Evolutionary conservation across 1,140 invertebrate species (phyloP), one percentile per base, ranked within the genome.

Genomic region (Trichonephila clavata): DNA sequence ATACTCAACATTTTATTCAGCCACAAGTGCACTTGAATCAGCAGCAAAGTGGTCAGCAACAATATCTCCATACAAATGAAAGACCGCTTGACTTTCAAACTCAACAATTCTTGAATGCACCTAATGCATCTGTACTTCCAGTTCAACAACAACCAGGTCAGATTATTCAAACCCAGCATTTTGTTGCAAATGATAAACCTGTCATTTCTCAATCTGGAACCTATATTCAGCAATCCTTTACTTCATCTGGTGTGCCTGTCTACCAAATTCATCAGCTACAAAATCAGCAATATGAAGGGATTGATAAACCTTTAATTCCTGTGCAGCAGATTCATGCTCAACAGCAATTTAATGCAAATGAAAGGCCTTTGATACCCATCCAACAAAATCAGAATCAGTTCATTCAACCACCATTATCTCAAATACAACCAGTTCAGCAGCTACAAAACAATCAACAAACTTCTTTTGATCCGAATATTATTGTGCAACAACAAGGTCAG

Each of bases 181-280:
- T n/a, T 63, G 18, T 43, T 88, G 39, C 32, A 0, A 83, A 83
- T 83, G 81, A 57, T 10, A n/a, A 89, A 10, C 20, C 86, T 20
- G 14, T 71, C 13, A 61, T 32, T 71, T 32, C 86, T 21, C 10
- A 63, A 16, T 13, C 86, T 59, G 21, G n/a, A n/a, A 24, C 68
- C 2, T 63, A 88, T 10, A 21, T 27, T 43, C 89, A 90, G 20
- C 65, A 80, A 18, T 39, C 77, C 43, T 27, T 61, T 14, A 68
- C 21, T 90, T 24, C 39, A 21, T 24, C 24, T n/a, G 59, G 32
- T 84, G 5, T 21, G 14, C n/a, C 60, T n/a, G 20, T 18, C 8
- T 43, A 57, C 18, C 91, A 86, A 43, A n/a, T 50, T 86, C 81
- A 86, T 32, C 81, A 86, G 1, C 91, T 86, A 71, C 90, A 77